Evolutionary conservation across 2,797 vertebrate species (phyloP).

Genomic region (Danio tinwini): DNA sequence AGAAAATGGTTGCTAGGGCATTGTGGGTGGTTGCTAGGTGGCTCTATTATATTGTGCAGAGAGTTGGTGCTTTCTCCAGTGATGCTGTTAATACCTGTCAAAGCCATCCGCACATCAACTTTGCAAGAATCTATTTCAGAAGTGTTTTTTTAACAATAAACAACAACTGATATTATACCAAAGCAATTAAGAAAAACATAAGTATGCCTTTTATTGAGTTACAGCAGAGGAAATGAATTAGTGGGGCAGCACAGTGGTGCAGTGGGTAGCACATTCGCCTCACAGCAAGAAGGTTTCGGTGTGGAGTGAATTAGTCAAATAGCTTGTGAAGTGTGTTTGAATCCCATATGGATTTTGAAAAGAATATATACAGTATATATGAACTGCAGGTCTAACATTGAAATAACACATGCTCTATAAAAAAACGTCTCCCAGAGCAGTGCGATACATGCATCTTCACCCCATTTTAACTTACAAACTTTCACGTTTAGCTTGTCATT

Average conservation of each 20-base stretch:
- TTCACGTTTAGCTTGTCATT: conserved; percentile 39
- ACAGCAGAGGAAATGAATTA: no score
- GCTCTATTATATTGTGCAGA: not conserved
- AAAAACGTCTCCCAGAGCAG: conserved; percentile 14
- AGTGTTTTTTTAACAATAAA: not conserved
- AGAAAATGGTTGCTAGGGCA: not conserved
- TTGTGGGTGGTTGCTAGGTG: not conserved
- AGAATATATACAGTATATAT: not conserved
- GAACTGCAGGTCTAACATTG: not conserved
- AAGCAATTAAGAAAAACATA: no score
- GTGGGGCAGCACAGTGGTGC: no score
- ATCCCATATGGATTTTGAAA: not conserved
- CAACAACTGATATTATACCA: not conserved
- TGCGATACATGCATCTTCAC: not conserved
- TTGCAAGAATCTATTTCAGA: no score
- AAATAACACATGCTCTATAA: conserved; percentile 3
- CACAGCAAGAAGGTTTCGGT: no score
- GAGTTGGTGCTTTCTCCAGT: not conserved
- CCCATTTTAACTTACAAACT: conserved; percentile 1
- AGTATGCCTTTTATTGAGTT: no score
- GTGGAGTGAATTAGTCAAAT: no score
- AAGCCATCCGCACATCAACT: no score
- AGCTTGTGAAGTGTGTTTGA: no score
- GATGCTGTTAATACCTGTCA: not conserved
- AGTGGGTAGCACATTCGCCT: no score